Evolutionary conservation across 92 coral and sea anemone species (phyloP), one percentile per base, ranked within the genome.

Genomic region (Porites rus): DNA sequence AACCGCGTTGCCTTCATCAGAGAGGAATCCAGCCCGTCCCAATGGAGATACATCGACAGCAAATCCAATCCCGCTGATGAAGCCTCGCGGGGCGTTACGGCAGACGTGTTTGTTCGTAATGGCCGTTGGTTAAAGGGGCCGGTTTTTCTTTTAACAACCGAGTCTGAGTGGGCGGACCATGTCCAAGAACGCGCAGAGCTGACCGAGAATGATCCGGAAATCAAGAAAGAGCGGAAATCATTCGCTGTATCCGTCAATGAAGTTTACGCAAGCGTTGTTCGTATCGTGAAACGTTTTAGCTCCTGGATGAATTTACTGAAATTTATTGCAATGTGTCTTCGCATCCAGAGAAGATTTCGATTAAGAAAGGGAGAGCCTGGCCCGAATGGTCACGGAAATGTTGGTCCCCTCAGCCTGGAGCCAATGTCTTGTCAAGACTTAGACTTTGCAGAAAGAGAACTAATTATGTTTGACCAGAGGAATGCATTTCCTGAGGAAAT

Each of bases 121-220:
- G n/a, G n/a, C n/a, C n/a, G n/a, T n/a, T n/a, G n/a, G n/a, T n/a
- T n/a, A n/a, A n/a, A n/a, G n/a, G n/a, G n/a, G n/a, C n/a, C n/a
- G n/a, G n/a, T n/a, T n/a, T n/a, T n/a, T n/a, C 64, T 76, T 38
- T 43, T 60, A 65, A 76, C 63, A 51, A 51, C 69, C 8, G 74
- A 76, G 9, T 62, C 60, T 22, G 76, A 77, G 53, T 82, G 78
- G 81, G 76, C 78, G 38, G 56, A 46, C 11, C 71, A 38, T 19
- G 58, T 38, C 68, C 59, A 62, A 18, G 28, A 31, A 53, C 69
- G 6, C 64, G 21, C 73, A 50, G 62, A 52, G 43, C 53, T 46
- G 59, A 12, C 72, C 51, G 87, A 75, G 16, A 73, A 83, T 62
- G 88, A 89, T 69, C 92, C 89, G 3, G 92, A 89, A 62, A 79